Base-by-base conservation (phyloP, 2,113 vertebrate genomes). In the Sebastes schlegelii region DNA sequence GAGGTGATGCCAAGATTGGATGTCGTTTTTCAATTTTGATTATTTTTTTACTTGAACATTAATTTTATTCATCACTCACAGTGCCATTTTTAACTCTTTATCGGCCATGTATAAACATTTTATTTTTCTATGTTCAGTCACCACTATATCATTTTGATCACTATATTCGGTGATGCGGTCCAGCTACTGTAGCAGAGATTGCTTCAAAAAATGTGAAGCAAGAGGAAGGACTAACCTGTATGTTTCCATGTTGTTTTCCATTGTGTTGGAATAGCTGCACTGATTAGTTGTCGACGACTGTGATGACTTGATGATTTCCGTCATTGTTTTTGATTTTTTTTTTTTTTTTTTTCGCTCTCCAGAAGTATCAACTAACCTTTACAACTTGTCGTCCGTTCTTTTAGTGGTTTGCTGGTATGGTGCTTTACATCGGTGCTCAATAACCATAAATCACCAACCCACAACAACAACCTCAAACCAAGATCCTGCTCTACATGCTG, bases 221-320 rank as follows among this genome's bases (percentile, higher is more conserved):
- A 34, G 46, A 70, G 63, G 90, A 85, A 84, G 88, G 77, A 88
- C 76, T 60, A 23, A 86, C 62, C 48, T 2, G 42, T 80, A 8
- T 95, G 93, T 87, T 34, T 95, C 92, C 91, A 94, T 94, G 95
- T 96, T 91, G 91, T 96, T 87, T 95, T 78, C 94, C 95, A 93
- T 95, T 95, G 93, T 95, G 93, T 96, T 94, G 95, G 95, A 96
- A 92, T 95, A 89, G 93, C 94, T 96, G 94, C 93, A 95, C 95
- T 94, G 96, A 96, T 79, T 63, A 65, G 82, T 83, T 73, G 10
- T 80, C 52, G 23, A 60, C 63, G 16, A 76, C 82, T 89, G 86
- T 86, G 82, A 86, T 63, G 77, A 87, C 62, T 71, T 67, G 62
- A 17, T 46, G 43, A 68, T 63, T 77, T 57, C 64, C 21, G 2